Evolutionary conservation across 2,888 invertebrate species (phyloP).

Genomic region (Heliconius ismenius): DNA sequence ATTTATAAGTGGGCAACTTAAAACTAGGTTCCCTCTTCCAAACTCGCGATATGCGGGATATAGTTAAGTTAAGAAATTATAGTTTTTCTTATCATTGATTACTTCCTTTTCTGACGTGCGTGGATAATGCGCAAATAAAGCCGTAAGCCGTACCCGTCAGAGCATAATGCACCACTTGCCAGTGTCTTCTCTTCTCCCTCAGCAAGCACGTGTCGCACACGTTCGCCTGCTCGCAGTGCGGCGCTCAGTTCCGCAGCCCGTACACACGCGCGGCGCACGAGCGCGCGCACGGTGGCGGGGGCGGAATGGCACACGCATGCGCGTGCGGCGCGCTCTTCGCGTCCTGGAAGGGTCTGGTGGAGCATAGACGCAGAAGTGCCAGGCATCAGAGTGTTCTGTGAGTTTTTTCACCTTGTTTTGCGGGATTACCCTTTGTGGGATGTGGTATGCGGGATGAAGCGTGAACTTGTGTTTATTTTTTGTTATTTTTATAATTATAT

Average conservation of each 20-base stretch:
- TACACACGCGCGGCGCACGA: slow-evolving; percentile 63
- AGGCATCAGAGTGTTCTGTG: slow-evolving; percentile 61
- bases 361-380: slow-evolving; percentile 56
- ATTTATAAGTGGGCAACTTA: no score
- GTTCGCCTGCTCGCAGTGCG: slow-evolving; percentile 61
- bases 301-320: slow-evolving; percentile 47
- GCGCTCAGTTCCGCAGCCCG: slow-evolving; percentile 60
- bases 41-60: no score
- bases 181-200: slow-evolving; percentile 3
- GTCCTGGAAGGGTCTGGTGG: slow-evolving; percentile 56
- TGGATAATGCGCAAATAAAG: no score
- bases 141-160: no score
- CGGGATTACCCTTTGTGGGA: neutral
- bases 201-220: slow-evolving; percentile 66
- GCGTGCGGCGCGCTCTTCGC: slow-evolving; percentile 53
- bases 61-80: no score
- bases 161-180: no score
- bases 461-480: neutral
- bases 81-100: no score
- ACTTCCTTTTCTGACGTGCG: no score
- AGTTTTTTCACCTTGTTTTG: slow-evolving; percentile 44
- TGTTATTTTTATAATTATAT: neutral
- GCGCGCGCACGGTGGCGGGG: slow-evolving; percentile 51
- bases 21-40: no score
- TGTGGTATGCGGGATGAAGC: neutral